Percentiles rank a stretch among this genome's conserved stretches.
Conservation (phyloP, 2,888 invertebrate genomes). For the Drosophila kambysellisi region DNA sequence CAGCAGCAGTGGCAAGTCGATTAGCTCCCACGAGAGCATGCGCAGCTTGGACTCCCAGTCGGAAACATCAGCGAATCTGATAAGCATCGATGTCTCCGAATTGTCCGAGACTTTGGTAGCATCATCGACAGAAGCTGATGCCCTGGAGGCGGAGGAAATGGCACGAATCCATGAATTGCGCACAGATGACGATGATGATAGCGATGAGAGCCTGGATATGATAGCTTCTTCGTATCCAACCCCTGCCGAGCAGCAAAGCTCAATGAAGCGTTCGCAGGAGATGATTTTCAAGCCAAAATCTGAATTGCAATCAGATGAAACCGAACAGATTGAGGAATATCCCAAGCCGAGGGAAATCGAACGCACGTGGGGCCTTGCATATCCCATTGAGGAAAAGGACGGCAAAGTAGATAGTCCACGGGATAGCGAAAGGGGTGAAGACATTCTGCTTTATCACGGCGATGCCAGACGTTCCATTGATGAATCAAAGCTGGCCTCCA, state of each 20-base stretch:
- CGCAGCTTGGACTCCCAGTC: constrained; percentile 92
- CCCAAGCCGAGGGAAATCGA: constrained; percentile 74
- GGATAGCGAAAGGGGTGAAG: constrained; percentile 71
- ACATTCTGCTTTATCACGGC: constrained; percentile 79
- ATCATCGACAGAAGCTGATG: constrained; percentile 90
- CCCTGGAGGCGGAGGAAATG: constrained; percentile 86
- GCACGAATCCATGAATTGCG: constrained; percentile 87
- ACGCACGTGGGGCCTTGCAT: constrained; percentile 79
- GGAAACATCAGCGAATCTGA: constrained; percentile 94
- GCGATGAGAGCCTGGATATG: constrained; percentile 86
- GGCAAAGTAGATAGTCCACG: constrained; percentile 64
- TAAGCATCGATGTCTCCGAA: constrained; percentile 96
- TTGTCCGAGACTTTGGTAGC: constrained; percentile 96
- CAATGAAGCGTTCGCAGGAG: constrained; percentile 95
- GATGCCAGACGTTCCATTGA: constrained; percentile 81
- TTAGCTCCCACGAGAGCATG: constrained; percentile 95
- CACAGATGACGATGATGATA: constrained; percentile 86
- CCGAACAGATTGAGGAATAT: constrained; percentile 62
- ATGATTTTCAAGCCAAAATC: constrained; percentile 93
- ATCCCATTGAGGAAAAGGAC: constrained; percentile 84
- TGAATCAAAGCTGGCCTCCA: constrained; percentile 86
- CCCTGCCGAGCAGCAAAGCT: constrained; percentile 86
- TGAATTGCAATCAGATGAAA: constrained; percentile 83
- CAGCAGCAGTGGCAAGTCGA: constrained; percentile 84
- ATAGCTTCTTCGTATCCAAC: constrained; percentile 54